A percentile compares a stretch with the other conserved stretches of the same genome.
These are phyloP conservation scores for Camelus dromedarius DNA, from an alignment of 2,113 vertebrate species.

Conservation along the genomic window DNA sequence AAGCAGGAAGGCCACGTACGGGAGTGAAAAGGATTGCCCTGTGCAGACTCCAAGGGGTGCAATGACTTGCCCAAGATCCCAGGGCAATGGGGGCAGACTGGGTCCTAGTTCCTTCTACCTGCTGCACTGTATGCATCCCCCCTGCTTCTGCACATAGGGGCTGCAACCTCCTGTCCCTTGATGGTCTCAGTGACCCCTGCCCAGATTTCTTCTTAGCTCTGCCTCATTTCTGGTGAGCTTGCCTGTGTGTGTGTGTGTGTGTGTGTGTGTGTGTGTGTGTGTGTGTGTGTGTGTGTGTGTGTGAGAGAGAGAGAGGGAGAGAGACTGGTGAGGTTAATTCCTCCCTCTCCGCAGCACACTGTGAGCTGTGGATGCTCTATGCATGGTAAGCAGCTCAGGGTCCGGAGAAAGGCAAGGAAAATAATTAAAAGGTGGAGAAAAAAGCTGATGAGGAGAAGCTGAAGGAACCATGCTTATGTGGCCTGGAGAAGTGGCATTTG, in stretches of 20 bases:
- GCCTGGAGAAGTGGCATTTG: neutral
- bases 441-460: neutral
- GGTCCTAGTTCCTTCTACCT: neutral
- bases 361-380: slow-evolving; percentile 24
- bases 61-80: neutral
- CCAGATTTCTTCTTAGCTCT: neutral
- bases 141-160: neutral
- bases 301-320: neutral
- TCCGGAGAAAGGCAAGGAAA: slow-evolving; percentile 56
- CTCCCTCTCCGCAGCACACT: neutral
- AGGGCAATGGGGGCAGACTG: neutral
- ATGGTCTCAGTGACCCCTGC: neutral
- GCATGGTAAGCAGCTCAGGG: slow-evolving; percentile 77
- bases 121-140: rapidly evolving
- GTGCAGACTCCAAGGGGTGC: neutral
- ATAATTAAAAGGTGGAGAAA: slow-evolving; percentile 76
- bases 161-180: neutral
- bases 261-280: too few relatives aligned
- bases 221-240: neutral
- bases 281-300: rapidly evolving
- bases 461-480: neutral
- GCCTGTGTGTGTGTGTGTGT: neutral
- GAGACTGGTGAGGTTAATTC: neutral
- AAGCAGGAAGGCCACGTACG: rapidly evolving
- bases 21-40: neutral